A percentile compares a stretch with the other conserved stretches of the same genome.
phyloP scores from a whole-genome alignment of 2,888 invertebrate species.

The Melitaea athalia region DNA sequence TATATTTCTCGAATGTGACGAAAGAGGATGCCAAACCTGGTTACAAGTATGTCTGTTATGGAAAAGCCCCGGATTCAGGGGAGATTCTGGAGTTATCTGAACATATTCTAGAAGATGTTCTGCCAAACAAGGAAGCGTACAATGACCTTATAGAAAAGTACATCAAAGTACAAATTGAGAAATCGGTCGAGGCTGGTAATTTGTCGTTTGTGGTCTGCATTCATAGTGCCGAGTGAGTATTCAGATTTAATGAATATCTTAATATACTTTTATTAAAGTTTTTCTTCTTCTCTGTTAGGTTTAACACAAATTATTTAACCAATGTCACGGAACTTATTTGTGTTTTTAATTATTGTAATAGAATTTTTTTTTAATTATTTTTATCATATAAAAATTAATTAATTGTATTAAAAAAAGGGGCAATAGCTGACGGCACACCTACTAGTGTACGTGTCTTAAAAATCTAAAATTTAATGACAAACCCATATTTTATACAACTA shows the following conservation, averaged over 20 bases:
- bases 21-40: conserved; percentile 50
- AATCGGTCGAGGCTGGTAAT: conserved; percentile 54
- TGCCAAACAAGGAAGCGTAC: conserved; percentile 31
- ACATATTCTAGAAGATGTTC: conserved; percentile 53
- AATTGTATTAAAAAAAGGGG: too few relatives aligned
- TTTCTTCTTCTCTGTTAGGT: too few relatives aligned
- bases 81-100: conserved; percentile 56
- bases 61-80: conserved; percentile 53
- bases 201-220: conserved; percentile 63
- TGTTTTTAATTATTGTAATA: too few relatives aligned
- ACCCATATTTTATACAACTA: too few relatives aligned
- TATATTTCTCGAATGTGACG: conserved; percentile 64
- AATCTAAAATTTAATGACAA: too few relatives aligned
- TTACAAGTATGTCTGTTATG: conserved; percentile 62
- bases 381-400: too few relatives aligned
- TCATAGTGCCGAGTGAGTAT: conserved; percentile 69
- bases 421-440: too few relatives aligned
- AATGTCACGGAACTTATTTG: too few relatives aligned
- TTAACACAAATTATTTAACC: too few relatives aligned
- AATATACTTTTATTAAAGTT: too few relatives aligned
- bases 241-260: background rate
- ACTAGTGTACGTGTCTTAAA: too few relatives aligned
- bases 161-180: conserved; percentile 55
- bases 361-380: too few relatives aligned
- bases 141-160: conserved; percentile 60